These are phyloP conservation scores for Hoplias malabaricus DNA, from an alignment of 2,113 vertebrate genomes.

Conservation along the genomic window DNA sequence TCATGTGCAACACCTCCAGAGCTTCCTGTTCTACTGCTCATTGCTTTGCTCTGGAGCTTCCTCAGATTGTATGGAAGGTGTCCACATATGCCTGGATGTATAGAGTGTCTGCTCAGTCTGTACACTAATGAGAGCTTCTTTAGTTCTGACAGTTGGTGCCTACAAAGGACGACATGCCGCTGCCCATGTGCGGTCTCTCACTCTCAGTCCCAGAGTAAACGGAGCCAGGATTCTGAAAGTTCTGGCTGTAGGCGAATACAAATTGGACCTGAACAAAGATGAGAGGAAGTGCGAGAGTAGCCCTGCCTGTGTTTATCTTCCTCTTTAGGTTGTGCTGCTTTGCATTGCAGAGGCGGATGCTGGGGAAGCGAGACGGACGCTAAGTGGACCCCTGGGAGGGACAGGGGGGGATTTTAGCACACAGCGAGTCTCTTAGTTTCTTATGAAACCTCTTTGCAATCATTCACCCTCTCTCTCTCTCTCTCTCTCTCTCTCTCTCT, in stretches of 20 bases:
- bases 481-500: neutral
- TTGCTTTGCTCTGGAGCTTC: too few relatives aligned
- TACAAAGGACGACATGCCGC: neutral
- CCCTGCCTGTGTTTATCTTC: constrained; percentile 55
- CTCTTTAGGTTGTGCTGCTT: constrained; percentile 58
- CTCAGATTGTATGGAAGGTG: too few relatives aligned
- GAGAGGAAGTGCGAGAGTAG: constrained; percentile 60
- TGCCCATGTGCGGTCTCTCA: neutral
- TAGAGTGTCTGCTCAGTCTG: too few relatives aligned
- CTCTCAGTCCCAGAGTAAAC: neutral
- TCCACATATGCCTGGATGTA: too few relatives aligned
- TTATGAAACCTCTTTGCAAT: constrained; percentile 40
- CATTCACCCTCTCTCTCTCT: constrained; percentile 2
- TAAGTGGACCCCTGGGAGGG: constrained; percentile 64
- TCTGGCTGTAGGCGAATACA: constrained; percentile 57
- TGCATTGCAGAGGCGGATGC: constrained; percentile 55
- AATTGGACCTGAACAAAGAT: constrained; percentile 69
- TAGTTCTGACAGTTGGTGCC: neutral
- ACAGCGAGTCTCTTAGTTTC: constrained; percentile 55
- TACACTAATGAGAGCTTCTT: neutral
- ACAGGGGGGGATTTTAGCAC: constrained; percentile 46
- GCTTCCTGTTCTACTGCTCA: too few relatives aligned
- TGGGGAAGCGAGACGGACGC: constrained; percentile 58
- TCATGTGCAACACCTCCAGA: too few relatives aligned
- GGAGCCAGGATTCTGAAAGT: constrained; percentile 37